A percentile compares a stretch with the other conserved stretches of the same genome.
Conservation (phyloP, 2,797 vertebrate species). For the Halcyon badia region DNA sequence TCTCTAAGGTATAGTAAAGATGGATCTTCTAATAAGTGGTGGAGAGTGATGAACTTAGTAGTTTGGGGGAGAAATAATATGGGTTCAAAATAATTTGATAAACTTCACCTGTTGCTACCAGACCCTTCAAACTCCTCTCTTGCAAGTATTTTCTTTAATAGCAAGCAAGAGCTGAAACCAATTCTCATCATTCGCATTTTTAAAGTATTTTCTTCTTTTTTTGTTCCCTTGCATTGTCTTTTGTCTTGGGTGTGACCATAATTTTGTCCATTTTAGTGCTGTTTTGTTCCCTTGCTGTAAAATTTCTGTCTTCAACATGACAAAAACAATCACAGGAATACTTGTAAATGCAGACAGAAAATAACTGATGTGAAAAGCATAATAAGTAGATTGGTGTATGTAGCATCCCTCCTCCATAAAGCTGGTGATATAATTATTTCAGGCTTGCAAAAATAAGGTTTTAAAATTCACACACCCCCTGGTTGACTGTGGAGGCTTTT, state of each 20-base stretch:
- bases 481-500: background rate
- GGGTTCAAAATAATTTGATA: background rate
- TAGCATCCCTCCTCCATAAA: background rate
- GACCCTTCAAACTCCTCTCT: background rate
- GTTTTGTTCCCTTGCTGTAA: background rate
- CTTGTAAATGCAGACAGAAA: background rate
- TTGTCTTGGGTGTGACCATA: background rate
- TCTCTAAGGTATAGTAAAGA: background rate
- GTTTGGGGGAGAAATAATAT: background rate
- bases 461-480: background rate
- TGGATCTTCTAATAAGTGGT: rapidly evolving
- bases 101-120: background rate
- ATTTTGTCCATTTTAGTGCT: background rate
- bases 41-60: background rate
- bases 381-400: background rate
- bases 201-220: background rate
- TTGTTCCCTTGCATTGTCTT: background rate
- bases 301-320: background rate
- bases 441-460: background rate
- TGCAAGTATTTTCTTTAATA: background rate
- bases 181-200: rapidly evolving
- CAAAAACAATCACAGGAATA: background rate
- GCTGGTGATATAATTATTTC: background rate
- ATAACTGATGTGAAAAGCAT: background rate
- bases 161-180: background rate